Evolutionary conservation across 2,113 vertebrate species (phyloP).

Genomic region (Talpa occidentalis): DNA sequence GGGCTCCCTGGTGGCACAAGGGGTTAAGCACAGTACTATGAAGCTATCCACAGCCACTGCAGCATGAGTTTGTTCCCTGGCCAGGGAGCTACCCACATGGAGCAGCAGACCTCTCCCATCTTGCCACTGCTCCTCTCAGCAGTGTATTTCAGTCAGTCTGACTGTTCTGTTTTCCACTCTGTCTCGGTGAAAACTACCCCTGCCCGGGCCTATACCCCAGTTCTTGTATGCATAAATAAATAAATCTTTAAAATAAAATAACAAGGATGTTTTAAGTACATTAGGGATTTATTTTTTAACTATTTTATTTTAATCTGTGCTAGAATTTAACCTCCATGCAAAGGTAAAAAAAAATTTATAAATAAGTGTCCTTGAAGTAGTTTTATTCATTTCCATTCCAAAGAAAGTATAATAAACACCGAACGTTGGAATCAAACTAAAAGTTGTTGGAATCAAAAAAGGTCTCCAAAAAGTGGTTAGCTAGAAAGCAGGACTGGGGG

Average conservation of each 20-base stretch:
- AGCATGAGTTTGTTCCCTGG: too few species aligned
- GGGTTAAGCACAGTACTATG: too few species aligned
- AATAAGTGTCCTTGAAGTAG: neutral
- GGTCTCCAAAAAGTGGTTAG: neutral
- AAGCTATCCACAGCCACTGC: too few species aligned
- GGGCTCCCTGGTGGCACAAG: too few species aligned
- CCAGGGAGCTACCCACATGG: too few species aligned
- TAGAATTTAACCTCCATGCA: neutral
- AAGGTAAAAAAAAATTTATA: neutral
- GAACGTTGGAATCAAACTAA: conserved; percentile 4
- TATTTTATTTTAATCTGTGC: conserved; percentile 38
- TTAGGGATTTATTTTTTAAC: conserved; percentile 1
- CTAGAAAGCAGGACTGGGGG: neutral
- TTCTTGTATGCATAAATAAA: too few species aligned
- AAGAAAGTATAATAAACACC: conserved; percentile 9
- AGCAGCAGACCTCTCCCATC: too few species aligned
- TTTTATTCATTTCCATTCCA: conserved; percentile 12
- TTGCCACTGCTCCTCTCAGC: too few species aligned
- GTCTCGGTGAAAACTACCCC: too few species aligned
- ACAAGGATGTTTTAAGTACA: neutral
- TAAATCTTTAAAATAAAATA: neutral
- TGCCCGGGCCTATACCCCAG: too few species aligned
- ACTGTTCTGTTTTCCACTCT: too few species aligned
- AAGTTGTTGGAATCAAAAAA: neutral
- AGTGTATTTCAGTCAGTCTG: too few species aligned